Base-by-base conservation (phyloP, 2,888 invertebrate species). In the Stratiomys singularior region DNA sequence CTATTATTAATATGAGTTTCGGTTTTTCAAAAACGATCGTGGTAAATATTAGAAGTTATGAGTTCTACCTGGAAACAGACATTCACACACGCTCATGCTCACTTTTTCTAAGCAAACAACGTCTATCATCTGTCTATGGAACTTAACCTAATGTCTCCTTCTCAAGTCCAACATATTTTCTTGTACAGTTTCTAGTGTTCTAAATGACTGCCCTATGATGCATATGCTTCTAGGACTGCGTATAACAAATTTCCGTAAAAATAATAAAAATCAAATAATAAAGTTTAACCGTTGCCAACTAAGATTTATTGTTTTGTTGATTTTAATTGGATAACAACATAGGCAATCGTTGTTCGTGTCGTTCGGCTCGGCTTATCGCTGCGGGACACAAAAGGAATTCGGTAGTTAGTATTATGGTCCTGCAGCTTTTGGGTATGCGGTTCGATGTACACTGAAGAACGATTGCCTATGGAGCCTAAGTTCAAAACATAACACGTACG, bases 1-100 rank as follows among this genome's bases (percentile, higher is more conserved):
- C 4, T 63, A 15, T 27, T 27, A 15, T 11, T 23, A 7, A 25
- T 27, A n/a, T 27, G 63, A 7, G 63, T 25, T 27, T 37, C 37
- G 37, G 37, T 37, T 37, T 37, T 37, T 37, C 37, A 5, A 3
- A 37, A 5, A 37, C 27, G 27, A 27, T 37, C 37, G 37, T 9
- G 37, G 9, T 9, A 37, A 37, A 9, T 37, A 66, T n/a, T 66
- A 25, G 47, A 47, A 25, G 11, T 47, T 46, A n/a, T n/a, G 46
- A 69, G 47, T 23, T n/a, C 30, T 25, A 9, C 18, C 25, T 46
- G 18, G 47, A 69, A 69, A 13, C 69, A 81, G 79, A 86, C 87
- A 87, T 87, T 87, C 87, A 87, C 87, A 87, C 87, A 87, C 85
- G 87, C 87, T 87, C 87, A 86, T 86, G 87, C 87, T 87, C 87